Evolutionary conservation across 2,888 invertebrate species (phyloP), one percentile per base, ranked within the genome.

Genomic region (Abrostola tripartita): DNA sequence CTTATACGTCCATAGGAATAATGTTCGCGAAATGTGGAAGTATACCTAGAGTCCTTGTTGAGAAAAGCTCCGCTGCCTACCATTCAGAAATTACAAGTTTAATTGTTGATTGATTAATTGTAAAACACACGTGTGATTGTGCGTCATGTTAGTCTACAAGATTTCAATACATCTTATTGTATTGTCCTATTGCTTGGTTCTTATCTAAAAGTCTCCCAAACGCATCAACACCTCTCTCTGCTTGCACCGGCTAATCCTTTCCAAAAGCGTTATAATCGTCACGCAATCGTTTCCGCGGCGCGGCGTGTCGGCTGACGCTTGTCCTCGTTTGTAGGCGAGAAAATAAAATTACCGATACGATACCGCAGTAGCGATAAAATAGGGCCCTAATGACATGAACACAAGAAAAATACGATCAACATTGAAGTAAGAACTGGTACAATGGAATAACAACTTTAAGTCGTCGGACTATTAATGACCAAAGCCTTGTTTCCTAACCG

Each of bases 401-500:
- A 38, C 37, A 52, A 63, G 51, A 55, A 63, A 53, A 52, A 37
- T 40, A 51, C 12, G 44, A 2, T 4, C 24, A 24, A n/a, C n/a
- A n/a, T n/a, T n/a, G n/a, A n/a, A 47, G 35, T 36, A 58, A 36
- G 52, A 52, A 51, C 6, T 47, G 6, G 38, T 37, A 68, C 68
- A 71, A 65, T 61, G 62, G 53, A 54, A 38, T 1, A 42, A 53
- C 38, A 51, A 12, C 49, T 58, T 36, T 36, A 61, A 61, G 38
- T 56, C 35, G 61, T 56, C 47, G 14, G n/a, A 47, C 40, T 41
- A 42, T 52, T 60, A 47, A 61, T 49, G 52, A 62, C 52, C 24
- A 60, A 51, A 52, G 36, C 37, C 49, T 66, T 47, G 42, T 74
- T 53, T 40, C 6, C 12, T 60, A 52, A 68, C 61, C 52, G 42